Base-by-base conservation (phyloP, 2,113 vertebrate species). In the Cyphomyrus discorhynchus region DNA sequence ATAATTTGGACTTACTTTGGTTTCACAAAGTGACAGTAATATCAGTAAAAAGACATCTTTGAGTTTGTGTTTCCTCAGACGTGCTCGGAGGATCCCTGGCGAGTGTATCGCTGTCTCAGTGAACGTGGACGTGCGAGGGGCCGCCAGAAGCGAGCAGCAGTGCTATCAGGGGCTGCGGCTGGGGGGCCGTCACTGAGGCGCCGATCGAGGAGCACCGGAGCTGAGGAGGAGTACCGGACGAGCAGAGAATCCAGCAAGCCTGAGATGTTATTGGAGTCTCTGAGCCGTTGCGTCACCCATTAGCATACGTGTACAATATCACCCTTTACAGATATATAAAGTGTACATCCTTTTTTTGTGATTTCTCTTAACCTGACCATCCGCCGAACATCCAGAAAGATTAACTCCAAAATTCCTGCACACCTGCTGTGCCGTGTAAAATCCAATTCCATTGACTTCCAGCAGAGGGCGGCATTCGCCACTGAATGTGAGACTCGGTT, bases 381-480 rank as follows among this genome's bases (percentile, higher is more conserved):
- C 62, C 3, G n/a, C 62, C 0, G 24, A 4, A 74, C 31, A 35
- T 7, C 70, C 31, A 6, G 70, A 24, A 39, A 35, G 11, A 17
- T 3, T 4, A 70, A 3, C 66, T 13, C n/a, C 62, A 27, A 24
- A 3, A 35, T 31, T 35, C 27, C 66, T 15, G n/a, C 10, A 39
- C 35, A n/a, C 31, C 80, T 3, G 19, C 15, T 8, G 8, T 42
- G 21, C 19, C 5, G 10, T 21, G 42, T 84, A 13, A 42, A 3
- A n/a, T 84, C 19, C 19, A 46, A 4, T 47, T 47, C 42, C 39
- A 47, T n/a, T 10, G 15, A 21, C 46, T 13, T 52, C 88, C 88
- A 89, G 50, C 49, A 89, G 88, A 82, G 62, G 88, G 70, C 27
- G 5, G 31, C 70, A 83, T 82, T 82, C 31, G 27, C 74, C 31